These are phyloP conservation scores for Ormyrus rosae DNA, from an alignment of 2,888 invertebrate species.

Conservation along the genomic window DNA sequence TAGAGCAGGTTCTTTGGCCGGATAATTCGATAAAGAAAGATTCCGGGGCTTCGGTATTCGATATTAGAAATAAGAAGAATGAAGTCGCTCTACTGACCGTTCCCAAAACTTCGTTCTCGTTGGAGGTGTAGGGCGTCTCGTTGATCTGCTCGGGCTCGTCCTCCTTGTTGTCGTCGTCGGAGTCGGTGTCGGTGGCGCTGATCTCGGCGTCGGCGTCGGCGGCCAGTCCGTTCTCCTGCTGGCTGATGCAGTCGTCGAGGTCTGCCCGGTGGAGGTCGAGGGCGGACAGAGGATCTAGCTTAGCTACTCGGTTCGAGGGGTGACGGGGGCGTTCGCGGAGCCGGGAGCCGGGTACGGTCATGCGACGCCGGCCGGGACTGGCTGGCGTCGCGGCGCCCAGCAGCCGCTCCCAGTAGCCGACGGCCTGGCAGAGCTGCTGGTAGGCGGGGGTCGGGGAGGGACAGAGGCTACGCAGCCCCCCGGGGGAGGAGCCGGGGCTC, in stretches of 20 bases:
- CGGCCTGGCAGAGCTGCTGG: constrained; percentile 77
- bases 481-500: constrained; percentile 67
- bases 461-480: constrained; percentile 68
- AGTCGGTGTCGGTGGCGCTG: constrained; percentile 79
- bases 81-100: constrained; percentile 71
- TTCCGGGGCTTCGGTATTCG: background rate
- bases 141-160: constrained; percentile 77
- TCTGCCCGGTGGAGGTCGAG: constrained; percentile 76
- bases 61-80: constrained; percentile 9
- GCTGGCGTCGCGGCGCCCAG: constrained; percentile 63
- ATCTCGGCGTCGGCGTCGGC: constrained; percentile 78
- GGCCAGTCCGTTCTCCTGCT: constrained; percentile 80
- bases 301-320: constrained; percentile 69
- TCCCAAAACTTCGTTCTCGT: constrained; percentile 78
- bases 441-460: constrained; percentile 77
- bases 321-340: constrained; percentile 49
- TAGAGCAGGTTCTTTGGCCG: no score
- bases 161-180: constrained; percentile 77
- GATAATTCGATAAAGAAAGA: no score
- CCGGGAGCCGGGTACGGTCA: constrained; percentile 69
- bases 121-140: constrained; percentile 76
- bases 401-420: constrained; percentile 73
- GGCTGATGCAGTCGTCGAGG: constrained; percentile 83
- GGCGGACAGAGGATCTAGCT: constrained; percentile 72
- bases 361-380: constrained; percentile 62